Evolutionary conservation across 2,888 invertebrate genomes (phyloP).

Genomic region (Ditula angustiorana): DNA sequence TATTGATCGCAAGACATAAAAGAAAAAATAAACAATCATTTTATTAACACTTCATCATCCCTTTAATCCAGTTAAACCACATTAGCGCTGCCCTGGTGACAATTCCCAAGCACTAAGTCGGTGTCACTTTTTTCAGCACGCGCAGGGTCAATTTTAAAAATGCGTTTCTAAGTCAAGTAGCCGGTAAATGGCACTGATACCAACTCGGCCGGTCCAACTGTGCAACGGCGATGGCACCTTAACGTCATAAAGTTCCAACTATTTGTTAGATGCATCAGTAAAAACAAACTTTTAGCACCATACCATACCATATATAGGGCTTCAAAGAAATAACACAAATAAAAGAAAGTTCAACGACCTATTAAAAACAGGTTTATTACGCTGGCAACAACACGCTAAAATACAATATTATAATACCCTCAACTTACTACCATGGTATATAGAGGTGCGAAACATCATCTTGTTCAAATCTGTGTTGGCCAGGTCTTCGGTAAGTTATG

Average conservation of each 20-base stretch:
- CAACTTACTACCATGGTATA: slow-evolving; percentile 22
- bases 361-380: slow-evolving; percentile 25
- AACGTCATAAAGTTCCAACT: neutral
- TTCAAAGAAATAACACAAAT: slow-evolving; percentile 18
- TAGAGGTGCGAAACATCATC: slow-evolving; percentile 23
- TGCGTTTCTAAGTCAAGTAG: too few species aligned
- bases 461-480: slow-evolving; percentile 9
- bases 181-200: too few species aligned
- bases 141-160: too few species aligned
- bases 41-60: too few species aligned
- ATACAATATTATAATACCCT: slow-evolving; percentile 27
- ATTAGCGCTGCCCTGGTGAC: too few species aligned
- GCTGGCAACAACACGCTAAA: slow-evolving; percentile 31
- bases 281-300: slow-evolving; percentile 13
- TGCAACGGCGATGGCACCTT: too few species aligned
- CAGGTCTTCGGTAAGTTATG: slow-evolving; percentile 14
- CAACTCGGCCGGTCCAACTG: too few species aligned
- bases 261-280: neutral
- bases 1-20: too few species aligned
- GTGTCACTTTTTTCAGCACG: too few species aligned
- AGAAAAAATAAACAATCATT: too few species aligned
- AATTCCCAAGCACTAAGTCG: too few species aligned
- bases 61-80: too few species aligned
- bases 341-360: slow-evolving; percentile 38
- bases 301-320: neutral